A percentile compares a stretch with the other conserved stretches of the same genome.
Evolutionary conservation across 2,888 invertebrate species (phyloP).

Genomic region (Liodrosophila aerea): DNA sequence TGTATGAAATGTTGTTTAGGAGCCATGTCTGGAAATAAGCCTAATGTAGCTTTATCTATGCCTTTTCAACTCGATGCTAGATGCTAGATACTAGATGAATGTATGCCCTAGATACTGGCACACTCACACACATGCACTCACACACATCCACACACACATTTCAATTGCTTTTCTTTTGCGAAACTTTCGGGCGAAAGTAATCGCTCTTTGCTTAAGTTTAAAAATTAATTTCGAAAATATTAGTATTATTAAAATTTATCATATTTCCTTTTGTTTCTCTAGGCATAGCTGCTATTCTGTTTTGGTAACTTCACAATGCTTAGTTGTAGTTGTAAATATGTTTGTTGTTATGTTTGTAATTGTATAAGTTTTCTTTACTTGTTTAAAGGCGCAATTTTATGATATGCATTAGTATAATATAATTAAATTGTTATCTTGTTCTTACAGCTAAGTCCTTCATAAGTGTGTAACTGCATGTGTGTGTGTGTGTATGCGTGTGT

Average conservation of each 20-base stretch:
- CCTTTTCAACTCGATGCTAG: conserved; percentile 9
- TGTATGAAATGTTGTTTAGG: conserved; percentile 45
- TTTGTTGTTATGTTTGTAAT: conserved; percentile 43
- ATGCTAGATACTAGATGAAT: conserved; percentile 22
- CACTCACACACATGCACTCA: conserved; percentile 12
- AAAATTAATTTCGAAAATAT: conserved; percentile 74
- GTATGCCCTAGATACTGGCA: conserved; percentile 7
- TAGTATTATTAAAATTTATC: conserved; percentile 34
- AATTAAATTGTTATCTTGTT: conserved; percentile 50
- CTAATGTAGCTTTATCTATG: conserved; percentile 30
- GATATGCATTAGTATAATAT: conserved; percentile 81
- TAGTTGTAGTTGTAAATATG: conserved; percentile 69
- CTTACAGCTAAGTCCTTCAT: conserved; percentile 39
- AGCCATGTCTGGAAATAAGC: conserved; percentile 51
- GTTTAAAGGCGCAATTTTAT: conserved; percentile 81
- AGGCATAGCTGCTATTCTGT: conserved; percentile 61
- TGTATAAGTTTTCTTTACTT: conserved; percentile 41
- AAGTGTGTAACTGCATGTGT: conserved; percentile 22
- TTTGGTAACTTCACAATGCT: conserved; percentile 49
- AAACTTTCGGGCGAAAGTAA: conserved; percentile 38
- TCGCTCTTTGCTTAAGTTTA: conserved; percentile 49
- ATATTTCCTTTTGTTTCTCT: neutral
- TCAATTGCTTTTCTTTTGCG: conserved; percentile 50
- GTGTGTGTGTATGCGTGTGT: conserved; percentile 19
- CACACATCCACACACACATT: conserved; percentile 26